phyloP scores from a whole-genome alignment of 2,113 vertebrate species.

The Tupaia chinensis region DNA sequence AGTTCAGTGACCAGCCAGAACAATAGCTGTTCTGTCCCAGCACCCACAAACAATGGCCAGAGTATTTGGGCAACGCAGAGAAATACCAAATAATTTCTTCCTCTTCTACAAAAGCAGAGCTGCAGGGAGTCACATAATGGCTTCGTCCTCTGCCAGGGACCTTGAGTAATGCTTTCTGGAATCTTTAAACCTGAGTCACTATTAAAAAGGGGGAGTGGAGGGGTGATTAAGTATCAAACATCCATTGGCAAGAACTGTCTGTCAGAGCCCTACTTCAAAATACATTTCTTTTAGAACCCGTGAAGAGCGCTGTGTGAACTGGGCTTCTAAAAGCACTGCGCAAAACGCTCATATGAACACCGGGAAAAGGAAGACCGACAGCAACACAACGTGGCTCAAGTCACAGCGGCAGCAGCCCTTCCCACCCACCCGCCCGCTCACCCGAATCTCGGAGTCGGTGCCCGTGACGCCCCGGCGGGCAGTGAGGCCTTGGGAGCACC shows the following conservation, averaged over 20 bases:
- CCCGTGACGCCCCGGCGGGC: rapidly evolving
- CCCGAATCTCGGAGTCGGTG: background rate
- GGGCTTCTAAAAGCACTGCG: background rate
- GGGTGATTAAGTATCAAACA: slow-evolving; percentile 71
- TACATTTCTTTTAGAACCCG: background rate
- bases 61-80: background rate
- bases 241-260: background rate
- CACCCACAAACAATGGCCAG: background rate
- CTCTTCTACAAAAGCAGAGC: slow-evolving; percentile 60
- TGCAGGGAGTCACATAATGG: background rate
- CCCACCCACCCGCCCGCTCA: background rate
- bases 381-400: background rate
- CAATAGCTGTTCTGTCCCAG: slow-evolving; percentile 28
- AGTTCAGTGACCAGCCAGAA: background rate
- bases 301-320: background rate
- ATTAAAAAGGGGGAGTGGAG: background rate
- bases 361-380: background rate
- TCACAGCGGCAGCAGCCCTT: background rate
- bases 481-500: rapidly evolving
- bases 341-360: background rate
- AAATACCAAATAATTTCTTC: slow-evolving; percentile 35
- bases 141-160: slow-evolving; percentile 38
- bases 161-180: slow-evolving; percentile 57
- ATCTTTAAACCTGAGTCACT: slow-evolving; percentile 56
- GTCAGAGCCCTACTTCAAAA: slow-evolving; percentile 1